Conservation (phyloP, 2,797 vertebrate genomes). For the Hyperoplus immaculatus region DNA sequence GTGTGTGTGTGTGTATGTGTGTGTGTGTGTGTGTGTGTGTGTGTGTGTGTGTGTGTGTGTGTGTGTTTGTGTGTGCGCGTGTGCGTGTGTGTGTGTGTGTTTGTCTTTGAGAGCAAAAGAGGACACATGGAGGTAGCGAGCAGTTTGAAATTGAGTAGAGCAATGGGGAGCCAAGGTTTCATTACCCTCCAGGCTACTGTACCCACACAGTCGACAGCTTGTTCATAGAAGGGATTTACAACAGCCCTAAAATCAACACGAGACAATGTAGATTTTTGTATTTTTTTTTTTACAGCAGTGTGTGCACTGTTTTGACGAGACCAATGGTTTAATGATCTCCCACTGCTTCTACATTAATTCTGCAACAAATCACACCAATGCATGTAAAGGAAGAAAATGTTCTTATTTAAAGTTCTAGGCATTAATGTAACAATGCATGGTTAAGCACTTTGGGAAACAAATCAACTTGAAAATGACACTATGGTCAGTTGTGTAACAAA, state of each 20-base stretch:
- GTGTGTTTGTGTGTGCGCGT: constrained; percentile 15
- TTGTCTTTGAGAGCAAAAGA: constrained; percentile 7
- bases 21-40: constrained; percentile 11
- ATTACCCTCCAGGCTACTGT: constrained; percentile 63
- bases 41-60: constrained; percentile 10
- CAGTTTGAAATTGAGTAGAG: constrained; percentile 55
- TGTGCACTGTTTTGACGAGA: constrained; percentile 12
- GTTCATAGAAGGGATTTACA: constrained; percentile 64
- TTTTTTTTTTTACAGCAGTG: constrained; percentile 52
- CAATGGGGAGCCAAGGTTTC: constrained; percentile 57
- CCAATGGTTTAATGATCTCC: constrained; percentile 36
- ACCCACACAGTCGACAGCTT: constrained; percentile 60
- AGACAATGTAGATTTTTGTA: constrained; percentile 14
- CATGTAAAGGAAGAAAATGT: constrained; percentile 27
- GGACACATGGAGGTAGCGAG: constrained; percentile 13
- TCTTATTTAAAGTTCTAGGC: neutral
- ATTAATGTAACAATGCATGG: neutral
- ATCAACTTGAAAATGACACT: constrained; percentile 7
- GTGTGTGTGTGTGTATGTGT: neutral
- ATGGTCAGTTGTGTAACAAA: neutral
- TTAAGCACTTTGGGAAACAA: constrained; percentile 15
- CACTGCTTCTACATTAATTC: constrained; percentile 33
- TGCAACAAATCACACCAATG: constrained; percentile 31
- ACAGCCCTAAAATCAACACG: constrained; percentile 51
- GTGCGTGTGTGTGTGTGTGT: neutral